Percentiles rank a stretch among this genome's conserved stretches.
These are phyloP conservation scores for Drosophila austrosaltans DNA, from an alignment of 2,888 invertebrate genomes.

Conservation along the genomic window DNA sequence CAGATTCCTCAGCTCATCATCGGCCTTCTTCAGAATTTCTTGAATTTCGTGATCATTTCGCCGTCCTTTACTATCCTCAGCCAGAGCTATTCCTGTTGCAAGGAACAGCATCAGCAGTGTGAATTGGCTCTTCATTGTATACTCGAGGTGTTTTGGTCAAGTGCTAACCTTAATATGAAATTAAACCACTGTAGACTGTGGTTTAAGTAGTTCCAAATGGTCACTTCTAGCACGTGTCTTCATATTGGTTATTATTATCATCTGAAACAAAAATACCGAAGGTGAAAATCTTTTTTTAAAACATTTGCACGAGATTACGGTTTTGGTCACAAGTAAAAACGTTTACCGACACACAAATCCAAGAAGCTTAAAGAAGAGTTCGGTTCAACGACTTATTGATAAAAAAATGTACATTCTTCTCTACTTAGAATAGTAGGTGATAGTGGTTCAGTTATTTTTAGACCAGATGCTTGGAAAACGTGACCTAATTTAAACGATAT, in stretches of 20 bases:
- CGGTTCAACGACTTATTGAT: conserved; percentile 2
- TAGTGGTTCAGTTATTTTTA: background rate
- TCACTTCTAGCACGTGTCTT: background rate
- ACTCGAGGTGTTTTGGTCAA: conserved; percentile 9
- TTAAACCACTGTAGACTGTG: background rate
- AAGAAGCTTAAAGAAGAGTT: background rate
- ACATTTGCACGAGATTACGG: background rate
- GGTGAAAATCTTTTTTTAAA: background rate
- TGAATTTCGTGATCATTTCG: background rate
- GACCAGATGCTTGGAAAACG: background rate
- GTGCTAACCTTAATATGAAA: conserved; percentile 35
- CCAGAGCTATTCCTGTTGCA: conserved; percentile 13
- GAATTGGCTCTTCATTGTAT: conserved; percentile 46
- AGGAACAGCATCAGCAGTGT: conserved; percentile 42
- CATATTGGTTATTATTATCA: background rate
- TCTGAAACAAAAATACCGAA: background rate
- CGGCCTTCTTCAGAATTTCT: conserved; percentile 35
- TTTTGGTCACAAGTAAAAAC: background rate
- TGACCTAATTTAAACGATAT: background rate
- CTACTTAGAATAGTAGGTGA: background rate
- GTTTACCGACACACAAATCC: no score
- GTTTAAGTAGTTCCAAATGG: conserved; percentile 51
- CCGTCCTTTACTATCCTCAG: conserved; percentile 7
- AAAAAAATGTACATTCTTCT: background rate
- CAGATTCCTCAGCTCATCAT: conserved; percentile 28